Evolutionary conservation across 2,113 vertebrate species (phyloP).

Genomic region (Nyctibius bracteatus): DNA sequence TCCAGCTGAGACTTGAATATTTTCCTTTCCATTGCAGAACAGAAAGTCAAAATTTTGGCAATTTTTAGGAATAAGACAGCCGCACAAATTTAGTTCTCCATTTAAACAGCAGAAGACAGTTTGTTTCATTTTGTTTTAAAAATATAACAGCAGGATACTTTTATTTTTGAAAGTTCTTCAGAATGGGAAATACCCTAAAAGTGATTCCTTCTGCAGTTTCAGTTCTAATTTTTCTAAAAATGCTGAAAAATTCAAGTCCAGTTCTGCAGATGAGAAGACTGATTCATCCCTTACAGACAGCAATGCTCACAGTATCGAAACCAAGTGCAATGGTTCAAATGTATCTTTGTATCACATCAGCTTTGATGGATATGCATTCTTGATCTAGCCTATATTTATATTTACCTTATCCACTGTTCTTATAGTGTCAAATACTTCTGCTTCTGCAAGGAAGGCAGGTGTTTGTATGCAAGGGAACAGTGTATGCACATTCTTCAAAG

Average conservation of each 20-base stretch:
- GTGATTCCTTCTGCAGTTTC: neutral
- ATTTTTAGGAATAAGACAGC: neutral
- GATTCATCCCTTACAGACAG: neutral
- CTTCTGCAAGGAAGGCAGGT: neutral
- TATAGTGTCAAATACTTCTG: neutral
- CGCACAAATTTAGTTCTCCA: neutral
- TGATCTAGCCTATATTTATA: neutral
- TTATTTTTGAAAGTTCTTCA: neutral
- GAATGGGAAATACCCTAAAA: neutral
- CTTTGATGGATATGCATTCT: neutral
- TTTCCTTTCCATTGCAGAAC: neutral
- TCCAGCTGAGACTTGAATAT: neutral
- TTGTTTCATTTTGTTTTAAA: neutral
- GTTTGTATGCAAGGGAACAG: neutral
- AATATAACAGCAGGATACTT: neutral
- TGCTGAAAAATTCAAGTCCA: neutral
- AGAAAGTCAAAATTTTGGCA: neutral
- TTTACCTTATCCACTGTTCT: neutral
- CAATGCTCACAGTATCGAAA: neutral
- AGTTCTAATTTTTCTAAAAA: neutral
- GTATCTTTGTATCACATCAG: neutral
- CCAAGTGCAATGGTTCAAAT: neutral
- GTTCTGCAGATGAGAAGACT: neutral
- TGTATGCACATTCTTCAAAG: rapidly evolving
- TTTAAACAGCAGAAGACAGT: neutral